phyloP scores from a whole-genome alignment of 2,797 vertebrate species.

The Remorina albescens region DNA sequence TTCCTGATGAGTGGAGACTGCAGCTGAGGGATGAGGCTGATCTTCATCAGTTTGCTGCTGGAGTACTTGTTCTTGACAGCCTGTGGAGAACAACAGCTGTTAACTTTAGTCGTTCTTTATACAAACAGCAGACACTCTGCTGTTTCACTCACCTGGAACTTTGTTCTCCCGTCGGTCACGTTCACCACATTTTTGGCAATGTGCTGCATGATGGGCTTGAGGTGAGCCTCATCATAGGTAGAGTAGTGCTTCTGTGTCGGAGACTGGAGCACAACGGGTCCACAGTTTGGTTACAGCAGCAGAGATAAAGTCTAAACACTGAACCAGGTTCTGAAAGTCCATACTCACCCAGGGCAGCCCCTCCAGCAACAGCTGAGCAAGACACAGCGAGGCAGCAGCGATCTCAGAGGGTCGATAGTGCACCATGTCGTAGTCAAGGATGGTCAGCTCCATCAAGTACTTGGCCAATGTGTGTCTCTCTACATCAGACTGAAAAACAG shows the following conservation, averaged over 20 bases:
- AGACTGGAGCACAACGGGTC: conserved; percentile 64
- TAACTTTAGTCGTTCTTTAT: fast-evolving
- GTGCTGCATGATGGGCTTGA: conserved; percentile 82
- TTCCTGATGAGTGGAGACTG: conserved; percentile 78
- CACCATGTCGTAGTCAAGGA: conserved; percentile 94
- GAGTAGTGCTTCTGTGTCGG: conserved; percentile 81
- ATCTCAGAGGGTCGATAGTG: conserved; percentile 91
- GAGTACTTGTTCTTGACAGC: conserved; percentile 93
- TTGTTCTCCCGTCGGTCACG: conserved; percentile 78
- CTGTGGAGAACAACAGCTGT: conserved; percentile 68
- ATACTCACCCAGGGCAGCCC: conserved; percentile 88
- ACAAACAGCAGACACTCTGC: fast-evolving
- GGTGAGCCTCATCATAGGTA: conserved; percentile 74
- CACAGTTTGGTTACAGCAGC: neutral
- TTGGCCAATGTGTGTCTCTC: conserved; percentile 93
- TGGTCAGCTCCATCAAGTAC: conserved; percentile 94
- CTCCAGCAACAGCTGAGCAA: conserved; percentile 90
- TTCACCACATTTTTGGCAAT: conserved; percentile 83
- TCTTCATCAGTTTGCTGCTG: conserved; percentile 88
- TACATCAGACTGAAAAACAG: conserved; percentile 84
- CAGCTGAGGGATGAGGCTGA: conserved; percentile 90
- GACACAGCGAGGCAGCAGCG: conserved; percentile 90
- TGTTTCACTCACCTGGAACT: conserved; percentile 74
- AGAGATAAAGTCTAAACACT: fast-evolving
- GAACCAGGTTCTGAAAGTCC: fast-evolving